Evolutionary conservation across 2,888 invertebrate genomes (phyloP).

Genomic region (Hydriomena furcata): DNA sequence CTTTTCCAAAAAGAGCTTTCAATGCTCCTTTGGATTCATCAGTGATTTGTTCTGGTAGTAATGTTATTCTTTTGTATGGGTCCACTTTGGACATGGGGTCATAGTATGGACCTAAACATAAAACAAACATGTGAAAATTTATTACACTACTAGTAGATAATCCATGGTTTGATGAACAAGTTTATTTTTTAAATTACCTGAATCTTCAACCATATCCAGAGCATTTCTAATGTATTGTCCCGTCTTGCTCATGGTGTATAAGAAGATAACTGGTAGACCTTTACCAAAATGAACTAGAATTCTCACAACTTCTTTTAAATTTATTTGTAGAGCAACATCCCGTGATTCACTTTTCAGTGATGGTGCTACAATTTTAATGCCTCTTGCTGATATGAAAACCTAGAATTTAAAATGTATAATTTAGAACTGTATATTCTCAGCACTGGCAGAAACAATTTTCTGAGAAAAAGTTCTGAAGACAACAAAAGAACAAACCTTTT

Average conservation of each 20-base stretch:
- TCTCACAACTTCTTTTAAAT: conserved; percentile 87
- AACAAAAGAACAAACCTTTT: conserved; percentile 82
- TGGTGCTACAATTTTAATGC: conserved; percentile 85
- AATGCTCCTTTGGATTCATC: conserved; percentile 87
- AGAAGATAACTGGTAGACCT: conserved; percentile 90
- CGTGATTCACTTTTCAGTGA: conserved; percentile 80
- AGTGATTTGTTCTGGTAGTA: conserved; percentile 87
- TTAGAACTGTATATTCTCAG: background rate
- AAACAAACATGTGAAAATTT: no score
- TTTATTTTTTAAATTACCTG: conserved; percentile 47
- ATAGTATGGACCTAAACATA: conserved; percentile 79
- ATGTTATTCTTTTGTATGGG: conserved; percentile 88
- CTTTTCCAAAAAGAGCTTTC: conserved; percentile 85
- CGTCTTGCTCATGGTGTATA: conserved; percentile 88
- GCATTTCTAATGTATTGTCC: conserved; percentile 87
- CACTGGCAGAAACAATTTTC: background rate
- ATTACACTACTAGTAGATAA: no score
- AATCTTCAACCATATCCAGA: conserved; percentile 87
- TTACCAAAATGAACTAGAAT: conserved; percentile 91
- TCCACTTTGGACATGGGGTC: conserved; percentile 86
- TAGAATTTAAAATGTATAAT: conserved; percentile 48
- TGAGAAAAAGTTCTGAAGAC: background rate
- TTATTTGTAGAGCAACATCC: conserved; percentile 86
- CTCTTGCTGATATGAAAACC: conserved; percentile 83
- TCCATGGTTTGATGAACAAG: no score